Evolutionary conservation across 2,797 vertebrate genomes (phyloP).

Genomic region (Lagodon rhomboides): DNA sequence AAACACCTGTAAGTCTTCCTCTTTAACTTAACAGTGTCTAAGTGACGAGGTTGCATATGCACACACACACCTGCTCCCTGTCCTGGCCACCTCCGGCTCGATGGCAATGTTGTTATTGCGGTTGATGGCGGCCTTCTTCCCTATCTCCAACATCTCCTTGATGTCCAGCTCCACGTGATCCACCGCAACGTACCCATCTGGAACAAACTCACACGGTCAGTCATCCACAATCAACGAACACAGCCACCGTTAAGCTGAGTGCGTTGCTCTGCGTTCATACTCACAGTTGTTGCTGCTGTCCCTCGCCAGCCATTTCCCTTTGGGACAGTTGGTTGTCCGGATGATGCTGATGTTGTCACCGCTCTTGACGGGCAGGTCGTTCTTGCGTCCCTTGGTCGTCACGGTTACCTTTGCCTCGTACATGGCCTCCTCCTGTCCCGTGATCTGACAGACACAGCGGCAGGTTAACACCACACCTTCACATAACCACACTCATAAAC

Average conservation of each 20-base stretch:
- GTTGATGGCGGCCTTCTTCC: conserved; percentile 70
- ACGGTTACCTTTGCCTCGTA: conserved; percentile 75
- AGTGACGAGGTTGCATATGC: not conserved
- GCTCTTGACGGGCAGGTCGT: conserved; percentile 67
- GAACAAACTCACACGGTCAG: conserved; percentile 16
- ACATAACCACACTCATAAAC: not conserved
- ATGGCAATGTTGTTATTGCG: conserved; percentile 23
- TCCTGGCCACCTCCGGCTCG: conserved; percentile 44
- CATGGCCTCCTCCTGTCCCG: conserved; percentile 78
- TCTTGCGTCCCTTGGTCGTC: conserved; percentile 77
- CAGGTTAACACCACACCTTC: conserved; percentile 1
- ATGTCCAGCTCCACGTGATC: conserved; percentile 79
- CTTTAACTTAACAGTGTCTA: not conserved
- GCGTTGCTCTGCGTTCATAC: conserved; percentile 54
- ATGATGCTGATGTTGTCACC: conserved; percentile 80
- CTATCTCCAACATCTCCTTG: conserved; percentile 81
- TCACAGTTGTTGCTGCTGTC: conserved; percentile 85
- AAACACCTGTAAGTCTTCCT: not conserved
- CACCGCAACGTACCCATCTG: conserved; percentile 83
- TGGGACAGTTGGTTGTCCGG: conserved; percentile 78
- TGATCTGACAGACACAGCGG: conserved; percentile 78
- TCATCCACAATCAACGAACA: not conserved
- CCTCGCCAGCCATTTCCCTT: conserved; percentile 84
- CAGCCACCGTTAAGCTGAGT: not conserved
- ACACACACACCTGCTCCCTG: conserved; percentile 70